Evolutionary conservation across 2,113 vertebrate genomes (phyloP).

Genomic region (Hylia prasina): DNA sequence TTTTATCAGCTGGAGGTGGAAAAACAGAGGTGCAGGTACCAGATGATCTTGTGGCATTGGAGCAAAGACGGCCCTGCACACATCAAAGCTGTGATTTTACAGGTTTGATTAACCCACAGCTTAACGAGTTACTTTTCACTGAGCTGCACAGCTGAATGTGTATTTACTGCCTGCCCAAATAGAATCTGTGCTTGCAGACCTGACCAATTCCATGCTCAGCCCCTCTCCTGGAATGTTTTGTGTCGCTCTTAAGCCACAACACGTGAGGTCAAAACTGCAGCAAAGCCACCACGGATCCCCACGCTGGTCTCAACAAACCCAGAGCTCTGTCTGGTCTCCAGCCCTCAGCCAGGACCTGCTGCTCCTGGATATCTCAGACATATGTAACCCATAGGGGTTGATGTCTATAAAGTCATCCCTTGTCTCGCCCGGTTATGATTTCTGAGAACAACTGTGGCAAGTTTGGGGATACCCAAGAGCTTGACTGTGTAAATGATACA

Average conservation of each 20-base stretch:
- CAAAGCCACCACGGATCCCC: not conserved
- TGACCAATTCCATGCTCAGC: not conserved
- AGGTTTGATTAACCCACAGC: not conserved
- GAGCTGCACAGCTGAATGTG: not conserved
- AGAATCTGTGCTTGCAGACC: not conserved
- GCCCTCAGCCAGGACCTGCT: not conserved
- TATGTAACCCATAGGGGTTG: fast-evolving
- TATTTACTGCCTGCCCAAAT: not conserved
- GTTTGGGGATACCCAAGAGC: not conserved
- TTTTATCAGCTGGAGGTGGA: not conserved
- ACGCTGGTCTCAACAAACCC: not conserved
- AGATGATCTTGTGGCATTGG: not conserved
- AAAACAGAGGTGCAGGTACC: not conserved
- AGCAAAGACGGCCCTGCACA: not conserved
- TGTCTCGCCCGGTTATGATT: fast-evolving
- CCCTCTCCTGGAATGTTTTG: not conserved
- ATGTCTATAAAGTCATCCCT: not conserved
- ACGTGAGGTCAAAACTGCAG: not conserved
- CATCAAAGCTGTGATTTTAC: not conserved
- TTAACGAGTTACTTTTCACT: not conserved
- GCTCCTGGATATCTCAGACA: not conserved
- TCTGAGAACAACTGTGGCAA: not conserved
- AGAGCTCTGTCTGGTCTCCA: not conserved
- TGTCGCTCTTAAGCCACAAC: fast-evolving
- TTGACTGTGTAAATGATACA: not conserved